A percentile compares a stretch with the other conserved stretches of the same genome.
Conservation (phyloP, 1,140 invertebrate species). For the Antheraea mylitta region DNA sequence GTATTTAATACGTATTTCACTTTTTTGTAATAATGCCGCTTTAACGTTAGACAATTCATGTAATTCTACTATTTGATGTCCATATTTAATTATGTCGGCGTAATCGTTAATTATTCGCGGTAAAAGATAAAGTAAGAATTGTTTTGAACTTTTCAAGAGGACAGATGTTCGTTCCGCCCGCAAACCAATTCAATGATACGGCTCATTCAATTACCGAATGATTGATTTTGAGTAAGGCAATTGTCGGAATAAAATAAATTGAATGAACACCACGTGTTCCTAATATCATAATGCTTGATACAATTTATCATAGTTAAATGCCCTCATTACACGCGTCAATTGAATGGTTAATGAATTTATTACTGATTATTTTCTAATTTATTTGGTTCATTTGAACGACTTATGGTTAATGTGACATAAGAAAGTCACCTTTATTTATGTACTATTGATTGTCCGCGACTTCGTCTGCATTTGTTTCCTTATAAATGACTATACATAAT, state of each 20-base stretch:
- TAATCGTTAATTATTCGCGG: too few relatives aligned
- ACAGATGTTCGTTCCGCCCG: neutral
- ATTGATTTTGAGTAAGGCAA: constrained; percentile 5
- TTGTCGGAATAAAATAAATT: constrained; percentile 1
- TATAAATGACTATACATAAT: too few relatives aligned
- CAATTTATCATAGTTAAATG: constrained; percentile 2
- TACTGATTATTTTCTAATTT: neutral
- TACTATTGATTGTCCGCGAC: too few relatives aligned
- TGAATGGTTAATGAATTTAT: neutral
- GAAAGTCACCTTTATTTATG: too few relatives aligned
- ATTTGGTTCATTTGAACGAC: neutral
- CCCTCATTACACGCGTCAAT: neutral
- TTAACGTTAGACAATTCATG: too few relatives aligned
- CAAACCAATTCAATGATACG: neutral
- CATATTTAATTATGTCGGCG: too few relatives aligned
- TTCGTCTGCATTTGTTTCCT: too few relatives aligned
- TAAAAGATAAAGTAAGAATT: too few relatives aligned
- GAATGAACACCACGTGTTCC: neutral
- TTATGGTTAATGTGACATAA: too few relatives aligned
- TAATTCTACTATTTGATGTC: too few relatives aligned
- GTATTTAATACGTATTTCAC: too few relatives aligned
- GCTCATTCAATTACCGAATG: constrained; percentile 6
- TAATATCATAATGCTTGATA: constrained; percentile 4
- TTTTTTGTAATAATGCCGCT: too few relatives aligned
- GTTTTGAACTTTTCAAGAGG: neutral